These are phyloP conservation scores for Hyperoplus lanceolatus DNA, from an alignment of 2,797 vertebrate genomes.

Conservation along the genomic window DNA sequence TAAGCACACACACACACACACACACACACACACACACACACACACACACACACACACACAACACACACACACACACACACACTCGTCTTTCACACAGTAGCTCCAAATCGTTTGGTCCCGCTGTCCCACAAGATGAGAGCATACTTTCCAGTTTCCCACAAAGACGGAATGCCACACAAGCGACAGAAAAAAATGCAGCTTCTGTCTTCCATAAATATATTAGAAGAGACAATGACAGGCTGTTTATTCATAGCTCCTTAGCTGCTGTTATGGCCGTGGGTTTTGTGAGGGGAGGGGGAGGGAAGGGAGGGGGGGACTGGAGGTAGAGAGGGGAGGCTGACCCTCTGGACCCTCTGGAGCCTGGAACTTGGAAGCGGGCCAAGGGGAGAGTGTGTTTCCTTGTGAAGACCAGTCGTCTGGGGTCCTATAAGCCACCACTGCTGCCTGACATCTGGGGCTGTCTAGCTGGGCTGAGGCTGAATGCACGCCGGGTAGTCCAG, in stretches of 20 bases:
- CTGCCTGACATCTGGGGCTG: conserved; percentile 78
- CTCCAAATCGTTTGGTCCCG: conserved; percentile 52
- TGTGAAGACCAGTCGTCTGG: conserved; percentile 68
- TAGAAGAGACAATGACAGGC: conserved; percentile 69
- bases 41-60: conserved; percentile 19
- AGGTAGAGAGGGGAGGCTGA: conserved; percentile 58
- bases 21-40: conserved; percentile 17
- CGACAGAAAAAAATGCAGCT: conserved; percentile 61
- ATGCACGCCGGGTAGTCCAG: conserved; percentile 74
- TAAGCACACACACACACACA: background rate
- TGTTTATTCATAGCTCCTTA: conserved; percentile 77
- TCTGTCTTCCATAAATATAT: conserved; percentile 78
- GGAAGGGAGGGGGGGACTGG: background rate
- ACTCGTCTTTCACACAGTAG: conserved; percentile 45
- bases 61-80: conserved; percentile 29
- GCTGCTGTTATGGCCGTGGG: conserved; percentile 67
- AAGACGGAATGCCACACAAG: conserved; percentile 60
- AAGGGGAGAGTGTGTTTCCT: conserved; percentile 61
- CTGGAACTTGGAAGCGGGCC: conserved; percentile 69
- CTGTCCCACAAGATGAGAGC: conserved; percentile 70
- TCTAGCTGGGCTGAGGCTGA: conserved; percentile 73
- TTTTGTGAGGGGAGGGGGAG: conserved; percentile 33
- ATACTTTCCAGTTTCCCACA: conserved; percentile 84
- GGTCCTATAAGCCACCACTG: conserved; percentile 75
- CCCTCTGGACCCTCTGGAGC: conserved; percentile 69